phyloP scores from a whole-genome alignment of 2,797 vertebrate genomes.

The Rousettus madagascariensis region DNA sequence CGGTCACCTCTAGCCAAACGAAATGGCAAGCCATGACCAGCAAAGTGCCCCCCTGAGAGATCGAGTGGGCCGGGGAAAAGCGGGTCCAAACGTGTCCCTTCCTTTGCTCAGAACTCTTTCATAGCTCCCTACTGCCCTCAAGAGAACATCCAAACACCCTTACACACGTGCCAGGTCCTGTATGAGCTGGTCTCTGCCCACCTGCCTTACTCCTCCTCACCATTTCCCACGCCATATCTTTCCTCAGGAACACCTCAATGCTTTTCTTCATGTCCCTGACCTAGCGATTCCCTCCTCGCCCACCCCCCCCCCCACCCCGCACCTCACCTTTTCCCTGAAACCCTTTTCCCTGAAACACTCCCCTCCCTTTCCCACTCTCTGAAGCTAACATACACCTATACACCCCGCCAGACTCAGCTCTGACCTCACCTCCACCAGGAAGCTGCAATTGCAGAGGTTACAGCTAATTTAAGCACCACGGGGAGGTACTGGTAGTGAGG shows the following conservation, averaged over 20 bases:
- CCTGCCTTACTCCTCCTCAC: not conserved
- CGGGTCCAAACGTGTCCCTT: not conserved
- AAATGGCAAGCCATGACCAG: not conserved
- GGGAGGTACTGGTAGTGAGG: not conserved
- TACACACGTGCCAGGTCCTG: rapidly evolving
- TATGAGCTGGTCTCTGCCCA: not conserved
- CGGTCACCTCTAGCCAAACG: not conserved
- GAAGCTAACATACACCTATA: not conserved
- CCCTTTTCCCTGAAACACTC: not conserved
- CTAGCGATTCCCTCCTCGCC: not conserved
- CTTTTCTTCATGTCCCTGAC: not conserved
- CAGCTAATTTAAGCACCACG: not conserved
- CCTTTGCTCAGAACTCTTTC: not conserved
- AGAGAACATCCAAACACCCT: not conserved
- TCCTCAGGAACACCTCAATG: not conserved
- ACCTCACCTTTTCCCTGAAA: no score
- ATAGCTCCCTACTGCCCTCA: not conserved
- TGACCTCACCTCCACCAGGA: not conserved
- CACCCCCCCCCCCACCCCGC: no score
- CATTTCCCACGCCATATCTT: not conserved
- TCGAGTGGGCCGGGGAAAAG: not conserved
- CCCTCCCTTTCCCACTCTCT: not conserved
- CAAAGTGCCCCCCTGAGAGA: not conserved
- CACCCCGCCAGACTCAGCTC: not conserved
- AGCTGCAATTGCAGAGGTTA: not conserved